These are phyloP conservation scores for Pseudomyrmex cubaensis DNA, from an alignment of 1,140 invertebrate genomes.

Conservation along the genomic window DNA sequence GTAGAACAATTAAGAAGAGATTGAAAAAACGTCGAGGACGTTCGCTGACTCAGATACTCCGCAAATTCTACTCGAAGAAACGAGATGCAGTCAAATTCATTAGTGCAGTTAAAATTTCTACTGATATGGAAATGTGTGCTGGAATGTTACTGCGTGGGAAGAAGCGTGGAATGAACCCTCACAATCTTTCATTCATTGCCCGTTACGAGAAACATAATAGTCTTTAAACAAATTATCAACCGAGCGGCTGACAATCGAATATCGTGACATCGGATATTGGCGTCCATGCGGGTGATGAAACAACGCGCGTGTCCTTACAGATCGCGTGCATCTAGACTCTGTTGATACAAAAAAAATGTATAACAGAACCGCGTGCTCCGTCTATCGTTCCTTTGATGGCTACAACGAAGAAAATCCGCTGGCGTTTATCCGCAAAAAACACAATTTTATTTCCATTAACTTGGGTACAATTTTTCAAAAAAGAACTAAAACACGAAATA, in stretches of 20 bases:
- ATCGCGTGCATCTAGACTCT: conserved; percentile 11
- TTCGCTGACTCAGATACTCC: too few species aligned
- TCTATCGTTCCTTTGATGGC: not conserved
- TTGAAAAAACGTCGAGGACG: too few species aligned
- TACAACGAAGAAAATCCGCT: not conserved
- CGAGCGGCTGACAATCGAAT: conserved; percentile 44
- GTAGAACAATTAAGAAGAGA: too few species aligned
- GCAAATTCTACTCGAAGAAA: too few species aligned
- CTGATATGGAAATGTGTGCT: too few species aligned
- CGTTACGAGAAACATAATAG: too few species aligned
- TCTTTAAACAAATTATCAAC: conserved; percentile 30
- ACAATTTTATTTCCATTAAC: too few species aligned
- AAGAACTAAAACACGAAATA: not conserved
- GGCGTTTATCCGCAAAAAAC: not conserved
- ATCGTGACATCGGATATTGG: conserved; percentile 25
- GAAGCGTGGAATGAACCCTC: conserved; percentile 25
- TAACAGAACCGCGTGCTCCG: too few species aligned
- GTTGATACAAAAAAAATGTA: not conserved
- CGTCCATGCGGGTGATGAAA: conserved; percentile 43
- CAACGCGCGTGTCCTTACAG: conserved; percentile 1
- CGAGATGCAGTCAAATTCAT: too few species aligned
- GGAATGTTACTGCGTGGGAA: too few species aligned
- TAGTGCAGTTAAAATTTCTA: too few species aligned
- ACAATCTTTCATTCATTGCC: not conserved
- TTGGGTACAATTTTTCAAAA: too few species aligned